Conservation (phyloP, 1,140 invertebrate genomes). For the Paraescarpia echinospica region DNA sequence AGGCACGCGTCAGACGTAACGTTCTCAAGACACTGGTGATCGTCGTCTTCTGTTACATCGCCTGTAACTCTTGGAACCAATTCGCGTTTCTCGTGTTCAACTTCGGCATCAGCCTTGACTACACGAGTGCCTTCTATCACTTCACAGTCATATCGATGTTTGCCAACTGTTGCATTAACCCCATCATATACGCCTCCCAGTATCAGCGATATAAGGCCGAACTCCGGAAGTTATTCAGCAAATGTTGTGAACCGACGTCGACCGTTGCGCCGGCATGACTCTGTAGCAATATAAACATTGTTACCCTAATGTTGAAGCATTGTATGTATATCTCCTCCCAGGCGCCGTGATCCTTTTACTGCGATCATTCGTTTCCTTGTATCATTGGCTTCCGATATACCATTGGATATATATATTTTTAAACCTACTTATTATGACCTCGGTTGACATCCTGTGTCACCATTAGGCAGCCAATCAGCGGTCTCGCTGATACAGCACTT, state of each 20-base stretch:
- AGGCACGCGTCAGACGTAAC: slow-evolving; percentile 22
- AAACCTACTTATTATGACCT: no score
- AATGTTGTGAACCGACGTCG: not conserved
- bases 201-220: slow-evolving; percentile 24
- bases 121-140: slow-evolving; percentile 23
- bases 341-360: no score
- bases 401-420: no score
- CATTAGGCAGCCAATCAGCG: no score
- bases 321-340: no score
- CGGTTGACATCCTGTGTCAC: no score
- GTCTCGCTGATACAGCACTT: no score
- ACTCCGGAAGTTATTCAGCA: slow-evolving; percentile 18
- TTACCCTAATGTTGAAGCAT: no score
- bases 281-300: no score
- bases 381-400: no score
- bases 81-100: slow-evolving; percentile 25
- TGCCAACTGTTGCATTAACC: slow-evolving; percentile 32
- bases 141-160: slow-evolving; percentile 30
- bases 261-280: no score
- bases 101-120: not conserved
- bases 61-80: slow-evolving; percentile 26
- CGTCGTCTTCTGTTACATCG: slow-evolving; percentile 16
- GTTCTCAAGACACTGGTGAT: slow-evolving; percentile 27
- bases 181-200: slow-evolving; percentile 24
- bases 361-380: no score